Evolutionary conservation across 2,888 invertebrate species (phyloP).

Genomic region (Meganola albula): DNA sequence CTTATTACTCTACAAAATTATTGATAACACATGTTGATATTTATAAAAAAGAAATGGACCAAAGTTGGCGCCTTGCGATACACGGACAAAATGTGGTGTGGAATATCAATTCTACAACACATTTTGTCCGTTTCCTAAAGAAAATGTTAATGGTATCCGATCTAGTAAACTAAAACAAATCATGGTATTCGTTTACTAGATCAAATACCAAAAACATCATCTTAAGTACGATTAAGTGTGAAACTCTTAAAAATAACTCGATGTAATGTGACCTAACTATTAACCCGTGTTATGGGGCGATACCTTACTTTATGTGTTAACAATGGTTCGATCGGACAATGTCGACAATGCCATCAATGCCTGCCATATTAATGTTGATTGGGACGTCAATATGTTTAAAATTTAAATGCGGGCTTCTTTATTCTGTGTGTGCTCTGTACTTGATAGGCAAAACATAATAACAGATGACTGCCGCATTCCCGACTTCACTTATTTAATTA

Average conservation of each 20-base stretch:
- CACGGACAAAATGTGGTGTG: too few species aligned
- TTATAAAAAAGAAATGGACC: too few species aligned
- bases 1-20: too few species aligned
- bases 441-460: constrained; percentile 39
- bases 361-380: constrained; percentile 49
- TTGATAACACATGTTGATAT: too few species aligned
- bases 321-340: constrained; percentile 33
- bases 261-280: constrained; percentile 28
- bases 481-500: constrained; percentile 35
- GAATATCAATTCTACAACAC: too few species aligned
- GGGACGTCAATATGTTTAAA: constrained; percentile 51
- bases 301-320: constrained; percentile 30
- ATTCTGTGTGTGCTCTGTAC: constrained; percentile 52
- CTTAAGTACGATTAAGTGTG: too few species aligned
- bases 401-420: constrained; percentile 60
- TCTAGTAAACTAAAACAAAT: too few species aligned
- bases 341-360: constrained; percentile 30
- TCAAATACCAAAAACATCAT: too few species aligned
- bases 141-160: too few species aligned
- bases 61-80: too few species aligned
- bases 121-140: too few species aligned
- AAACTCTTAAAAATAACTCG: constrained; percentile 4
- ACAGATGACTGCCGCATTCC: constrained; percentile 70
- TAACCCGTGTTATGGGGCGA: constrained; percentile 29
- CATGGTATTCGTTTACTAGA: too few species aligned